These are phyloP conservation scores for Papilio protenor DNA, from an alignment of 2,888 invertebrate species.

Conservation along the genomic window DNA sequence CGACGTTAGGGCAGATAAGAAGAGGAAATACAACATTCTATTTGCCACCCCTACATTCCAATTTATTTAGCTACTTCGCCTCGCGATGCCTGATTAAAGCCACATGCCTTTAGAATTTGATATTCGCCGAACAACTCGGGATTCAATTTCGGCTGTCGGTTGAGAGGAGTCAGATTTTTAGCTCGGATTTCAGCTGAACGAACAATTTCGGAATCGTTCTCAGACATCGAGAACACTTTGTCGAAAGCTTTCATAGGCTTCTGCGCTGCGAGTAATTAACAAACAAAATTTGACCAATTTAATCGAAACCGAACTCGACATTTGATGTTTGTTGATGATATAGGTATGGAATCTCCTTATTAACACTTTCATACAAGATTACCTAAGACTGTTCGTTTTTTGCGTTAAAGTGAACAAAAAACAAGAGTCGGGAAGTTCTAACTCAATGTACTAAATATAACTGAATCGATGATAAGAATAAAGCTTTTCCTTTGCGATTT, in stretches of 20 bases:
- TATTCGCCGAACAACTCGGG: constrained; percentile 33
- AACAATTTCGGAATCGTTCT: constrained; percentile 32
- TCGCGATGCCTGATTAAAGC: constrained; percentile 35
- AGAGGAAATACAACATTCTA: constrained; percentile 29
- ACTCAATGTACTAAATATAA: background rate
- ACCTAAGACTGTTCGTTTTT: too few species aligned
- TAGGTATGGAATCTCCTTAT: background rate
- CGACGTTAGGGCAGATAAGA: constrained; percentile 32
- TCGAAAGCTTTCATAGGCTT: constrained; percentile 29
- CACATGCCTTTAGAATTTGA: constrained; percentile 40
- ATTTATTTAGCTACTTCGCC: constrained; percentile 39
- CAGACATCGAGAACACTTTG: constrained; percentile 22
- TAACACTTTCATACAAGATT: background rate
- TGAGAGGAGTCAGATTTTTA: constrained; percentile 36
- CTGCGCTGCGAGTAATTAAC: constrained; percentile 29
- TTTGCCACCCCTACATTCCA: constrained; percentile 31
- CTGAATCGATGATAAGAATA: constrained; percentile 18
- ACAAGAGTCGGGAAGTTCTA: background rate
- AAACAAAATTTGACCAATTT: constrained; percentile 20
- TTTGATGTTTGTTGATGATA: background rate
- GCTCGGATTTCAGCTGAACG: constrained; percentile 24
- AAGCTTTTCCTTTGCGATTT: constrained; percentile 15
- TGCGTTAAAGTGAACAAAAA: background rate
- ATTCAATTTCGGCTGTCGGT: constrained; percentile 41
- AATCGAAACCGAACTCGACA: background rate